phyloP scores from a whole-genome alignment of 2,797 vertebrate genomes.

The Sebastiscus tertius region DNA sequence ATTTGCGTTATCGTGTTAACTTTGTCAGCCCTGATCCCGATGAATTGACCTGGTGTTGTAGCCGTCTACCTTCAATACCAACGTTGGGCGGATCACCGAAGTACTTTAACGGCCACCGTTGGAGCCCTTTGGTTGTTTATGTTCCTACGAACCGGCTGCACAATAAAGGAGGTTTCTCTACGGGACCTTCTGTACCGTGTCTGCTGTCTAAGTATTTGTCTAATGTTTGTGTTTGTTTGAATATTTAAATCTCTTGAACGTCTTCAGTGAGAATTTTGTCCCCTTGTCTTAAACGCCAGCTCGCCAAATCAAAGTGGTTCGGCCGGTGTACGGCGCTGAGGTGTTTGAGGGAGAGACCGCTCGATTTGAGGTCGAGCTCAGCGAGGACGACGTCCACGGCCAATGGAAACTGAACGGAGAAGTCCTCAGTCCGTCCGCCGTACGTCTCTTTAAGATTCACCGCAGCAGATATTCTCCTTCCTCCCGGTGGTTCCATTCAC shows the following conservation, averaged over 20 bases:
- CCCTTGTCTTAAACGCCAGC: conserved; percentile 80
- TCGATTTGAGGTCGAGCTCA: conserved; percentile 96
- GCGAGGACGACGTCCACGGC: conserved; percentile 92
- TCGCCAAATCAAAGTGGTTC: conserved; percentile 93
- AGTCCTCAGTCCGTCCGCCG: conserved; percentile 89
- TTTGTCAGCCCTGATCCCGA: background rate
- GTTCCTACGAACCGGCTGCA: background rate
- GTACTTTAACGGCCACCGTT: background rate
- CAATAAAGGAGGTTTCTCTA: background rate
- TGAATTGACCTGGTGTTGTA: background rate
- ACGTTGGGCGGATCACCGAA: too few relatives aligned
- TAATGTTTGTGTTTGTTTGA: conserved; percentile 5
- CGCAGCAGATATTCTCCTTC: background rate
- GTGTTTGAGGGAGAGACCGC: conserved; percentile 95
- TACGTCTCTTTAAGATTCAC: conserved; percentile 72
- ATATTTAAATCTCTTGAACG: background rate
- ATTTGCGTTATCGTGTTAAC: too few relatives aligned
- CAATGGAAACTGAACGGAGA: conserved; percentile 96
- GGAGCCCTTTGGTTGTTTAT: background rate
- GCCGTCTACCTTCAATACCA: background rate
- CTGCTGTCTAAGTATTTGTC: background rate
- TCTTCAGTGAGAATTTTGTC: conserved; percentile 33
- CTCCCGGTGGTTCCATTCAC: background rate
- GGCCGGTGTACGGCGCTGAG: conserved; percentile 91
- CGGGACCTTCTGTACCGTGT: background rate